Evolutionary conservation across 1,140 invertebrate species (phyloP).

Genomic region (Lysiphlebus fabarum): DNA sequence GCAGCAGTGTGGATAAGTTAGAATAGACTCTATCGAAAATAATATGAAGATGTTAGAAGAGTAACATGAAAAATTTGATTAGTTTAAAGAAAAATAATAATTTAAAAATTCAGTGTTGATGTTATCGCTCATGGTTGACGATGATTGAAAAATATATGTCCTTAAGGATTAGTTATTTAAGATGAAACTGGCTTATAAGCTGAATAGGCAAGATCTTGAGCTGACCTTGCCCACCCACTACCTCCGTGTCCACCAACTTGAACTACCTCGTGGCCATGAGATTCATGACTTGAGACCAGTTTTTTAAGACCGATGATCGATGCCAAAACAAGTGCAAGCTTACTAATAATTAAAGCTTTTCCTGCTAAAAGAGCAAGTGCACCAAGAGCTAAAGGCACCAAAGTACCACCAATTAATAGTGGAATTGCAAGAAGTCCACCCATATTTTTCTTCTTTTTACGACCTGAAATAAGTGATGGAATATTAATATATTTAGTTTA

Average conservation of each 20-base stretch:
- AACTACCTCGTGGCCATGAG: constrained; percentile 66
- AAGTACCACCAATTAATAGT: constrained; percentile 71
- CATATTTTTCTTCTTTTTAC: constrained; percentile 67
- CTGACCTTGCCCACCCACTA: constrained; percentile 49
- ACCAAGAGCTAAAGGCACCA: constrained; percentile 75
- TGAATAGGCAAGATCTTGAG: constrained; percentile 50
- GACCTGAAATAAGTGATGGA: constrained; percentile 48
- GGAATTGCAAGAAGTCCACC: constrained; percentile 72
- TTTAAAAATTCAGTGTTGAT: constrained; percentile 14
- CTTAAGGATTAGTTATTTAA: constrained; percentile 27
- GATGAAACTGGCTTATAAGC: constrained; percentile 49
- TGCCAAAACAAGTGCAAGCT: constrained; percentile 74
- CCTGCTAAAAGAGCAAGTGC: constrained; percentile 75
- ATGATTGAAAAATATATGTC: too few relatives aligned
- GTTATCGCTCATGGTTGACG: constrained; percentile 9
- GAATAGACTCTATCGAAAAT: constrained; percentile 13
- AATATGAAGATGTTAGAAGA: constrained; percentile 5
- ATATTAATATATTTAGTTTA: background rate
- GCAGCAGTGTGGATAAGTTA: constrained; percentile 24
- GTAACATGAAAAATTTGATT: constrained; percentile 11
- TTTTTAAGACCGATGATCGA: constrained; percentile 82
- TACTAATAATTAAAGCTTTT: constrained; percentile 79
- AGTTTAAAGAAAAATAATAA: constrained; percentile 26
- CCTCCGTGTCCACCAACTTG: constrained; percentile 65
- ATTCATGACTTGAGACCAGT: constrained; percentile 61